Evolutionary conservation across 2,888 invertebrate genomes (phyloP).

Genomic region (Agrotis clavis): DNA sequence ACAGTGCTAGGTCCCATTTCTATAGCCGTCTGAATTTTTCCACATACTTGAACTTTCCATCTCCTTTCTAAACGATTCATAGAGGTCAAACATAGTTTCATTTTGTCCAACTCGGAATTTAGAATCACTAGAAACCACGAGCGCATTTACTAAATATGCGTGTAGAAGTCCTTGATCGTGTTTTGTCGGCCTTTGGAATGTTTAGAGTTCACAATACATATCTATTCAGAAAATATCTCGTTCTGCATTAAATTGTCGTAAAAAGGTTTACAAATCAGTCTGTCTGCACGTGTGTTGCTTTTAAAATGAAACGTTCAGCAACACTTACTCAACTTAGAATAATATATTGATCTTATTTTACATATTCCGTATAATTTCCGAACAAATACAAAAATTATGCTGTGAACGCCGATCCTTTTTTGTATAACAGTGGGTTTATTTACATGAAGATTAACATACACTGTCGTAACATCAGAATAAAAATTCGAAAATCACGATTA

Average conservation of each 20-base stretch:
- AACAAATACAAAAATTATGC: conserved; percentile 23
- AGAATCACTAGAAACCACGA: conserved; percentile 26
- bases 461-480: conserved; percentile 55
- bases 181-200: conserved; percentile 55
- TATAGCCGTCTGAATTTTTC: no score
- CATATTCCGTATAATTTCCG: conserved; percentile 41
- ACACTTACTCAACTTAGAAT: conserved; percentile 54
- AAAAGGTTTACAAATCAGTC: conserved; percentile 58
- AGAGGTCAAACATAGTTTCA: conserved; percentile 4
- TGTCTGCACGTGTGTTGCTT: conserved; percentile 48
- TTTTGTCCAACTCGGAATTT: conserved; percentile 12
- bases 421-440: conserved; percentile 29
- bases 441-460: conserved; percentile 51
- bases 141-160: conserved; percentile 33
- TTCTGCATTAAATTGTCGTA: conserved; percentile 61
- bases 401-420: conserved; percentile 41
- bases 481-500: conserved; percentile 61
- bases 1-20: no score
- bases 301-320: conserved; percentile 36
- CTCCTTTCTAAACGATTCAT: not conserved
- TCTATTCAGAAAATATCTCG: conserved; percentile 46
- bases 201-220: conserved; percentile 44
- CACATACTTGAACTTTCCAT: no score
- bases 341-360: conserved; percentile 58
- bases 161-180: conserved; percentile 55